These are phyloP conservation scores for Onchidella celtica DNA, from an alignment of 2,888 invertebrate species.

Conservation along the genomic window DNA sequence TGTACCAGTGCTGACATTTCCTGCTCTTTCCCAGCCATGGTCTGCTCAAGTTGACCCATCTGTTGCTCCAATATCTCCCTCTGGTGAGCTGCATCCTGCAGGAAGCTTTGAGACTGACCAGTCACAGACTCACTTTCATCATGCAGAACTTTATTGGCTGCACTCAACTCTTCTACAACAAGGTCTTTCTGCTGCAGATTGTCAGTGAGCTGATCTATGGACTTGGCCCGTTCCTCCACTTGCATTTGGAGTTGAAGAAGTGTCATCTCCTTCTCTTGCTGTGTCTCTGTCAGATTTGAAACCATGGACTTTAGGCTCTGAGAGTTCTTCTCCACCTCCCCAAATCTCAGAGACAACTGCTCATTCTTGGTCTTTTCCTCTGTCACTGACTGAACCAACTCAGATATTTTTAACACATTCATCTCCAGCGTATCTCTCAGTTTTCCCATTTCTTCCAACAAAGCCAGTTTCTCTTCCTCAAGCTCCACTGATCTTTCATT, in stretches of 20 bases:
- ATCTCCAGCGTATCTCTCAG: background rate
- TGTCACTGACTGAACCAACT: background rate
- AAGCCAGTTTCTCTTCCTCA: constrained; percentile 1
- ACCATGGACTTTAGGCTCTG: background rate
- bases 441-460: constrained; percentile 12
- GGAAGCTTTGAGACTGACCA: background rate
- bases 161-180: background rate
- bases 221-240: constrained; percentile 7
- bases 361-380: background rate
- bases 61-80: constrained; percentile 16
- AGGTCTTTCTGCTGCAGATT: background rate
- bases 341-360: background rate
- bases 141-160: background rate
- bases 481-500: constrained; percentile 11
- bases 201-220: constrained; percentile 8
- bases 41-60: constrained; percentile 2
- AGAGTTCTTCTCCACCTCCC: background rate
- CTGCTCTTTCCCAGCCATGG: background rate
- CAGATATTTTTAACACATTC: constrained; percentile 19
- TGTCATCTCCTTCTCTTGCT: constrained; percentile 8
- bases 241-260: constrained; percentile 18
- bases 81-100: constrained; percentile 4
- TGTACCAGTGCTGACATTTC: constrained; percentile 29
- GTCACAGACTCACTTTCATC: background rate
- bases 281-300: constrained; percentile 1